Evolutionary conservation across 30 jellyfish, hydroid and myxozoan species (phyloP), one percentile per base, ranked within the genome.

Genomic region (Turritopsis rubra): DNA sequence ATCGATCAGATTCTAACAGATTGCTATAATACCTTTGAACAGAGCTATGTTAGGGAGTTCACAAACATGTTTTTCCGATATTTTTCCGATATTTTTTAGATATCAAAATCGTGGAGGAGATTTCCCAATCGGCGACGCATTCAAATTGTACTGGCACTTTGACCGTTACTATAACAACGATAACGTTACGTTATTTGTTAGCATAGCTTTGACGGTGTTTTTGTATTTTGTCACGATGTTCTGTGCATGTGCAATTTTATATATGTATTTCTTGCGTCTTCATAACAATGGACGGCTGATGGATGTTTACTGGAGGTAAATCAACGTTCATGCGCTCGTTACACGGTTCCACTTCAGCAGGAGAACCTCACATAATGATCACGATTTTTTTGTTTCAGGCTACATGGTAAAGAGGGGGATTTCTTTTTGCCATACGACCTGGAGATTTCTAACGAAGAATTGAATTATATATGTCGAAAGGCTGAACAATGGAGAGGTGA

Each of bases 401-500:
- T 92, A 71, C 96, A 92, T 66, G 96, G 96, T 27, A 71, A 71
- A 31, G 96, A 92, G 87, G 89, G 79, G 8, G 96, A 85, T 19
- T 87, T 92, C 90, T 92, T 92, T 72, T 1, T 87, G 66, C 96
- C 98, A 16, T 88, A 78, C 54, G 98, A 92, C 54, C 83, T 92
- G 19, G 98, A 92, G 75, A 72, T 92, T 25, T 81, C 96, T 21
- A 88, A 92, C 79, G 98, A 87, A 29, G 98, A 92, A 79, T 53
- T 92, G 76, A 85, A 79, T 75, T 92, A 73, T 31, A 73, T 92
- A 1, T 92, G 98, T 70, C 75, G 77, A 29, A 92, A 92, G 54
- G 96, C 98, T 5, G 98, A 92, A 81, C 98, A 88, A 81, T 92
- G 98, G 98, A 86, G 98, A 29, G 98, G 98, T 19, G 95, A 92